Evolutionary conservation across 1,140 invertebrate species (phyloP).

Genomic region (fruit fly (Drosophila melanogaster)): DNA sequence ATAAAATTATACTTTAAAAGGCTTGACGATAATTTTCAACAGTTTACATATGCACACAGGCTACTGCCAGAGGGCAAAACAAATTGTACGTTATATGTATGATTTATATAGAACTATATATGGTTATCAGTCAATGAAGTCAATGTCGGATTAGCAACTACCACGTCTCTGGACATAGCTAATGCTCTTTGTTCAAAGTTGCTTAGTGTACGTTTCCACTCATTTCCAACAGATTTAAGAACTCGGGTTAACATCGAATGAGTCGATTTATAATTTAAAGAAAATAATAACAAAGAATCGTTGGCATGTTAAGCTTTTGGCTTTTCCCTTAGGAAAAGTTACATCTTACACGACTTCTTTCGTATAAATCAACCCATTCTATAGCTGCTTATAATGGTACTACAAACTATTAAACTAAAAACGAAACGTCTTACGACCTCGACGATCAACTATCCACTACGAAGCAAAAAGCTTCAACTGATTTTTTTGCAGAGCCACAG

Average conservation of each 20-base stretch:
- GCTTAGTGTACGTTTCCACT: constrained; percentile 3
- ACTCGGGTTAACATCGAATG: constrained; percentile 10
- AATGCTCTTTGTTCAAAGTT: constrained; percentile 55
- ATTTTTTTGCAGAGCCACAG: constrained; percentile 57
- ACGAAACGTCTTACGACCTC: constrained; percentile 13
- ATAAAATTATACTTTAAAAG: constrained; percentile 46
- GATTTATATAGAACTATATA: constrained; percentile 44
- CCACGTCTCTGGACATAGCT: constrained; percentile 35
- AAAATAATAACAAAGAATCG: not conserved
- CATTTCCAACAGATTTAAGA: constrained; percentile 27
- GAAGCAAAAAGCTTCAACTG: constrained; percentile 16
- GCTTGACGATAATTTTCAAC: constrained; percentile 64
- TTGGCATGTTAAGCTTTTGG: not conserved
- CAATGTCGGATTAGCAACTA: constrained; percentile 61
- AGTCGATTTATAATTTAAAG: constrained; percentile 1
- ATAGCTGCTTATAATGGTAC: constrained; percentile 22
- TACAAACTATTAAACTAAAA: constrained; percentile 39
- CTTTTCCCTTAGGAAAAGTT: too few species aligned
- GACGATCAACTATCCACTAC: constrained; percentile 13
- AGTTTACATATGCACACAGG: constrained; percentile 44
- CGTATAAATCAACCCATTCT: not conserved
- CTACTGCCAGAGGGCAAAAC: constrained; percentile 25
- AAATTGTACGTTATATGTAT: constrained; percentile 46
- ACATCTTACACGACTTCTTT: not conserved
- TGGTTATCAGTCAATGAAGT: constrained; percentile 76